phyloP scores from a whole-genome alignment of 2,888 invertebrate genomes.

The Heliconius sara region DNA sequence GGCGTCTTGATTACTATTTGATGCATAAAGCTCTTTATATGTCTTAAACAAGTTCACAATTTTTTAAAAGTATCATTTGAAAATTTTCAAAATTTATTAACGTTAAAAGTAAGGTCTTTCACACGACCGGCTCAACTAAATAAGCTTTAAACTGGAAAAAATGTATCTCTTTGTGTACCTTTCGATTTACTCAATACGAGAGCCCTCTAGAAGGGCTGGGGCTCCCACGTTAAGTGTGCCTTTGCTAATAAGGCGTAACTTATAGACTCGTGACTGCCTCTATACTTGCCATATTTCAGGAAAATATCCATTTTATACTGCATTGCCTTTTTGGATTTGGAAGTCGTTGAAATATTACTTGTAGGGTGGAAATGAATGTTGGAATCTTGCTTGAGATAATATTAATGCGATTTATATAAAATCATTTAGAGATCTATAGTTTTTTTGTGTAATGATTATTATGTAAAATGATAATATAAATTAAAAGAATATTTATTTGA shows the following conservation, averaged over 20 bases:
- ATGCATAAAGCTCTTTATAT: not conserved
- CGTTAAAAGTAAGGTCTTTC: not conserved
- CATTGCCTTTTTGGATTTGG: slow-evolving; percentile 52
- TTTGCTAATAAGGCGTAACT: slow-evolving; percentile 74
- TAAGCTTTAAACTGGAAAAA: slow-evolving; percentile 59
- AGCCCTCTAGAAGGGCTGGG: slow-evolving; percentile 74
- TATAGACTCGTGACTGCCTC: slow-evolving; percentile 63
- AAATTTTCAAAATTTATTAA: not conserved
- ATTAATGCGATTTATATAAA: not conserved
- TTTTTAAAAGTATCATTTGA: not conserved
- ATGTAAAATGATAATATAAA: too few relatives aligned
- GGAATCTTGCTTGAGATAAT: not conserved
- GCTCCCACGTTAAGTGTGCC: slow-evolving; percentile 55
- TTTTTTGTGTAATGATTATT: too few relatives aligned
- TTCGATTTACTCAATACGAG: slow-evolving; percentile 78
- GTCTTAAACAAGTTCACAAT: not conserved
- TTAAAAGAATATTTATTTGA: too few relatives aligned
- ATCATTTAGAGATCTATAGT: not conserved
- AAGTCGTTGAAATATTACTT: slow-evolving; percentile 24
- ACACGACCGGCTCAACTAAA: slow-evolving; percentile 33
- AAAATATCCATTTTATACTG: slow-evolving; percentile 74
- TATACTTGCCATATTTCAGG: slow-evolving; percentile 62
- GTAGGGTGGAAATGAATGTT: not conserved
- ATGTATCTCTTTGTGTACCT: slow-evolving; percentile 71
- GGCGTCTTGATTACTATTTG: not conserved